Percentiles rank a stretch among this genome's conserved stretches.
Conservation (phyloP, 2,888 invertebrate genomes). For the Drosophila kambysellisi region DNA sequence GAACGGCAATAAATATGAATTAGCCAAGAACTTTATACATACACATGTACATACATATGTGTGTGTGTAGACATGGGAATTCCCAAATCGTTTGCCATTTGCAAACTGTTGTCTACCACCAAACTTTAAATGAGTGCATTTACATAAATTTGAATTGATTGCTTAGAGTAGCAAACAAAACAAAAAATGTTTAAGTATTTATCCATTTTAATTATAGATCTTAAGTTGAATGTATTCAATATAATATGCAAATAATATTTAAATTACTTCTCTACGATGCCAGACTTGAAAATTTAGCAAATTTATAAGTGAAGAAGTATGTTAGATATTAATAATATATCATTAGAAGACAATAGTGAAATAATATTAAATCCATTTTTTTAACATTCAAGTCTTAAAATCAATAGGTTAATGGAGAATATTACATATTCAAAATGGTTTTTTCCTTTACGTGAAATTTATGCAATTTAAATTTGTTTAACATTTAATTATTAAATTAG, state of each 20-base stretch:
- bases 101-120: slow-evolving; percentile 29
- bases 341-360: not conserved
- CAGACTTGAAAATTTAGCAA: not conserved
- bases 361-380: not conserved
- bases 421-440: not conserved
- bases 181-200: not conserved
- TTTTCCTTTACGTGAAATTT: not conserved
- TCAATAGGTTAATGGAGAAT: too few species aligned
- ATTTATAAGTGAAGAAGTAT: not conserved
- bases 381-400: too few species aligned
- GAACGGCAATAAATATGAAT: slow-evolving; percentile 65
- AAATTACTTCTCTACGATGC: not conserved
- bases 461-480: not conserved
- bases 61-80: slow-evolving; percentile 48
- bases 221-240: not conserved
- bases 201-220: not conserved
- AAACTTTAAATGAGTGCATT: slow-evolving; percentile 22
- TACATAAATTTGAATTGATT: slow-evolving; percentile 35
- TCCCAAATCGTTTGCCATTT: slow-evolving; percentile 57
- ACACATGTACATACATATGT: not conserved
- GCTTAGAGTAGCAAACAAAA: not conserved
- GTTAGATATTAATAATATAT: not conserved
- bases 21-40: slow-evolving; percentile 49
- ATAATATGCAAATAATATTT: not conserved
- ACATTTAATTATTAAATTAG: not conserved